Evolutionary conservation across 2,797 vertebrate genomes (phyloP), one percentile per base, ranked within the genome.

Genomic region (Girardinus metallicus): DNA sequence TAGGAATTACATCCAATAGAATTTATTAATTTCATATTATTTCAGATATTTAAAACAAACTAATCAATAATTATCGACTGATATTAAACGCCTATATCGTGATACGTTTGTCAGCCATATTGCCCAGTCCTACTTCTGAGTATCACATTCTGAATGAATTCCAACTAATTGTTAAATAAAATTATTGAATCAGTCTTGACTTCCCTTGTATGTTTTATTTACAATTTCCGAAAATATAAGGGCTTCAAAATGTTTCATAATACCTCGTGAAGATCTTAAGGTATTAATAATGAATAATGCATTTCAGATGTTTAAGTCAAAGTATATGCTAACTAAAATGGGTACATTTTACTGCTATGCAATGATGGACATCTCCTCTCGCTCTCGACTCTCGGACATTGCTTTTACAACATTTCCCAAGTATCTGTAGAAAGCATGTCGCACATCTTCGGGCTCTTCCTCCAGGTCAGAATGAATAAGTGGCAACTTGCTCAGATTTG

Each of bases 351-450:
- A 9, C 31, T 70, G 31, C 75, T 95, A 98, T 0, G 96, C 97
- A 77, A 99, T 97, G 85, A 99, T 98, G 1, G 96, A 97, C 97
- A 99, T 97, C 91, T 99, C 98, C 85, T 99, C 98, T 74, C 90
- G 94, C 78, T 99, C 99, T 87, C 97, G 95, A 90, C 92, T 99
- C 93, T 99, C 98, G 1, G 97, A 98, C 89, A 99, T 90, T 8
- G 96, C 87, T 18, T 91, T 97, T 73, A 96, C 82, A 29, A 99
- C 93, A 43, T 92, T 96, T 89, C 92, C 96, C 87, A 99, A 91
- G 84, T 98, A 99, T 83, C 94, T 96, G 13, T 95, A 88, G 86
- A 99, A 99, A 79, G 97, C 97, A 88, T 93, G 92, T 29, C 97
- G 96, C 83, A 97, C 93, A 49, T 97, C 96, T 89, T 99, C 98